Evolutionary conservation across 2,888 invertebrate species (phyloP).

Genomic region (Heliconius aoede): DNA sequence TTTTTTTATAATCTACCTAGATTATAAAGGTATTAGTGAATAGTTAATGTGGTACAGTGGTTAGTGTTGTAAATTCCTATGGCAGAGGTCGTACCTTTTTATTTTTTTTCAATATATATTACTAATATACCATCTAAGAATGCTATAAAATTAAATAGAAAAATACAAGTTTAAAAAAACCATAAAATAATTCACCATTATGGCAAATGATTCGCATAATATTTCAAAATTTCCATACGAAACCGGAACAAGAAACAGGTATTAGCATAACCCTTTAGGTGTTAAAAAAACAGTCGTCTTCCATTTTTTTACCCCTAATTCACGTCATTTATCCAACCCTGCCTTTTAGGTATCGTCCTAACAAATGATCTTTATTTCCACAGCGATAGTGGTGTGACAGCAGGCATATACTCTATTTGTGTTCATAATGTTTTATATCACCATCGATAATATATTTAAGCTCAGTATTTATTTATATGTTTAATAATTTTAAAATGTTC

Average conservation of each 20-base stretch:
- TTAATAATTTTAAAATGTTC: too few species aligned
- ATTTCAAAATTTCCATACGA: constrained; percentile 4
- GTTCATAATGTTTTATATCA: neutral
- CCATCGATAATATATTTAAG: too few species aligned
- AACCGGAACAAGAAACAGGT: constrained; percentile 4
- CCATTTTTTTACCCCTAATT: constrained; percentile 40
- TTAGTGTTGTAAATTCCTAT: too few species aligned
- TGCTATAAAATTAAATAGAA: too few species aligned
- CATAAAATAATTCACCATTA: neutral
- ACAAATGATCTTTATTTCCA: constrained; percentile 39
- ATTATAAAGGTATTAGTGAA: too few species aligned
- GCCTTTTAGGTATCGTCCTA: constrained; percentile 31
- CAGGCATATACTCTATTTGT: neutral
- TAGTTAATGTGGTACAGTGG: too few species aligned
- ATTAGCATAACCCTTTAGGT: constrained; percentile 34
- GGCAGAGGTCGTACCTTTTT: too few species aligned
- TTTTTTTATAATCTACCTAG: too few species aligned
- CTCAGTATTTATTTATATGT: too few species aligned
- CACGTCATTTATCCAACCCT: constrained; percentile 34
- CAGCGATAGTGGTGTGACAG: constrained; percentile 40
- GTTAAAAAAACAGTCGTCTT: constrained; percentile 36
- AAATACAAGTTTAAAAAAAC: too few species aligned
- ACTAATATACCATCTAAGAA: too few species aligned
- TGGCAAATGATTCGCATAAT: neutral
- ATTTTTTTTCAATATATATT: too few species aligned